Evolutionary conservation across 2,113 vertebrate genomes (phyloP).

Genomic region (Alectura lathami): DNA sequence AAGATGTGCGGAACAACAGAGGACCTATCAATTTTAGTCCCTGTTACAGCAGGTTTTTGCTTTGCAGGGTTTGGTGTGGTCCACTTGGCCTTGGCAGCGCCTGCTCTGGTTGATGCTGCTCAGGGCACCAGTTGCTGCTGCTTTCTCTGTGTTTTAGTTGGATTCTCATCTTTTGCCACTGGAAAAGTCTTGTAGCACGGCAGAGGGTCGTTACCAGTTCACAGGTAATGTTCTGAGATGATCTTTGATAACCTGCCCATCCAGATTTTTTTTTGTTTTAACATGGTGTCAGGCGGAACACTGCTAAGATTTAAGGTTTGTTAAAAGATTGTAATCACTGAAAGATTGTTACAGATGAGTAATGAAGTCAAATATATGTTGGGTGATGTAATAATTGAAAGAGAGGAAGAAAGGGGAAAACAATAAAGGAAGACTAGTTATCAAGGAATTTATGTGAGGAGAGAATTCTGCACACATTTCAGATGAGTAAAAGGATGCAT

Average conservation of each 20-base stretch:
- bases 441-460: background rate
- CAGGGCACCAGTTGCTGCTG: background rate
- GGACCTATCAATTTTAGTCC: background rate
- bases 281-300: background rate
- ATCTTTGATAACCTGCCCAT: background rate
- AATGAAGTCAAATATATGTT: background rate
- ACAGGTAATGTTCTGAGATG: background rate
- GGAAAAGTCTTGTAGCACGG: background rate
- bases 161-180: background rate
- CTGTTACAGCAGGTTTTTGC: background rate
- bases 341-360: background rate
- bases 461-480: background rate
- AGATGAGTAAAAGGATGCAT: background rate
- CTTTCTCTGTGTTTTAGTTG: background rate
- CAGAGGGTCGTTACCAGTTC: background rate
- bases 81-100: accelerated
- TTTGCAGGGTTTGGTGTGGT: background rate
- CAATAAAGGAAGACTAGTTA: background rate
- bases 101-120: background rate
- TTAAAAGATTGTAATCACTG: background rate
- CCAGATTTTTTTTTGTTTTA: background rate
- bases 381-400: background rate
- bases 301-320: background rate
- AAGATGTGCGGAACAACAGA: background rate
- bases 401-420: background rate